phyloP scores from a whole-genome alignment of 2,888 invertebrate genomes.

The Muschampia plurimacula region DNA sequence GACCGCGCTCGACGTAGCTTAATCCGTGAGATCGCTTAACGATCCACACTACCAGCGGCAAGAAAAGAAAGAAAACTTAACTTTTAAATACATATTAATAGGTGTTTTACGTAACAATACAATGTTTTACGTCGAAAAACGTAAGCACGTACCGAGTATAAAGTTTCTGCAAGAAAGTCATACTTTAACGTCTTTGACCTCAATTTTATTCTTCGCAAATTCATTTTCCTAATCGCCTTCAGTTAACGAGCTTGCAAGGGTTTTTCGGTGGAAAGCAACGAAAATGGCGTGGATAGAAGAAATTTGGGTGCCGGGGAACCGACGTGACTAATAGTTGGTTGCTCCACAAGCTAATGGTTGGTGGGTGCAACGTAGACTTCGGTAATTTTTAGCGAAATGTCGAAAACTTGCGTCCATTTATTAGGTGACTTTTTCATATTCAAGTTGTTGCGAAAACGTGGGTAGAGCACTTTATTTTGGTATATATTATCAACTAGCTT shows the following conservation, averaged over 20 bases:
- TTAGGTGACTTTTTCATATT: no score
- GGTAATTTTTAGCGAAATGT: neutral
- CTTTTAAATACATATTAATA: no score
- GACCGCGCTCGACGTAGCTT: no score
- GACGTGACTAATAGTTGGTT: slow-evolving; percentile 4
- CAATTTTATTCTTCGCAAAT: neutral
- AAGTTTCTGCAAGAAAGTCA: neutral
- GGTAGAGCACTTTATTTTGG: no score
- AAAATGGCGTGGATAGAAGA: slow-evolving; percentile 10
- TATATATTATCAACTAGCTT: no score
- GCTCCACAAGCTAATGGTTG: neutral
- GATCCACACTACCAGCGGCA: no score
- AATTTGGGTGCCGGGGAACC: neutral
- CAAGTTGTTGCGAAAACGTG: no score
- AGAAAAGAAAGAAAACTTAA: no score
- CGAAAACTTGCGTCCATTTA: neutral
- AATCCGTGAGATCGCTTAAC: no score
- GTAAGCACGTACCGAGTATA: no score
- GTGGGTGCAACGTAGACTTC: neutral
- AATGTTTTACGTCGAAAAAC: no score
- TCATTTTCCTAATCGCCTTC: slow-evolving; percentile 11
- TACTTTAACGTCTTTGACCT: neutral
- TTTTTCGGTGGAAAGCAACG: neutral
- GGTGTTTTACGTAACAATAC: no score
- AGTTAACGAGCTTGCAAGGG: neutral